Evolutionary conservation across 2,888 invertebrate species (phyloP).

Genomic region (Ephialtes manifestator): DNA sequence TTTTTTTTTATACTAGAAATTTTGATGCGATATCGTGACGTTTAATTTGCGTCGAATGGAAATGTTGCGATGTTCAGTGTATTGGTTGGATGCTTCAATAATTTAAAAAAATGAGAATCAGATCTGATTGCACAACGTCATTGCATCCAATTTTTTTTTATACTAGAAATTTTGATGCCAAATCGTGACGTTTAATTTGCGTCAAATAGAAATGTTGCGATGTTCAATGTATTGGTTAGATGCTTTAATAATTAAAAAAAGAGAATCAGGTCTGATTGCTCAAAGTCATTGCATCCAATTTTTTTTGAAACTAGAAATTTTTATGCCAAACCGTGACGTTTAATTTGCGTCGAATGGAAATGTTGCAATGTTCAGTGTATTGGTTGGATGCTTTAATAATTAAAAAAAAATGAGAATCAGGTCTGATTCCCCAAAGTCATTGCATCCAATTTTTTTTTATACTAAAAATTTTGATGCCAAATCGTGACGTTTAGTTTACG

Average conservation of each 20-base stretch:
- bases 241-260: not conserved
- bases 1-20: slow-evolving; percentile 33
- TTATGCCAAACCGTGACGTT: slow-evolving; percentile 29
- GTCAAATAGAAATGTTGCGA: slow-evolving; percentile 17
- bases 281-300: slow-evolving; percentile 34
- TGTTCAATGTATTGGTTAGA: slow-evolving; percentile 4
- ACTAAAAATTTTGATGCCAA: slow-evolving; percentile 46
- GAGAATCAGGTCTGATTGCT: not conserved
- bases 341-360: slow-evolving; percentile 13
- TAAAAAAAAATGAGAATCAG: not conserved
- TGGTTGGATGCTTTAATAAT: not conserved
- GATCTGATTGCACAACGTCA: slow-evolving; percentile 6
- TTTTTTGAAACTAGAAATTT: slow-evolving; percentile 45
- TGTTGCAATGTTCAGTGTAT: slow-evolving; percentile 7
- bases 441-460: slow-evolving; percentile 11
- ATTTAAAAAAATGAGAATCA: not conserved
- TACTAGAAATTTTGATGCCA: slow-evolving; percentile 46
- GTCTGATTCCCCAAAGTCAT: slow-evolving; percentile 26
- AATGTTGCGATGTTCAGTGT: slow-evolving; percentile 10
- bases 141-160: slow-evolving; percentile 20
- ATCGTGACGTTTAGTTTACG: slow-evolving; percentile 23
- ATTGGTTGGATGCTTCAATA: not conserved
- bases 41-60: slow-evolving; percentile 25
- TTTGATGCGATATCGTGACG: slow-evolving; percentile 39
- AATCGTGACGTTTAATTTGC: slow-evolving; percentile 24